Base-by-base conservation (phyloP, 2,888 invertebrate genomes). In the Trisateles emortualis region DNA sequence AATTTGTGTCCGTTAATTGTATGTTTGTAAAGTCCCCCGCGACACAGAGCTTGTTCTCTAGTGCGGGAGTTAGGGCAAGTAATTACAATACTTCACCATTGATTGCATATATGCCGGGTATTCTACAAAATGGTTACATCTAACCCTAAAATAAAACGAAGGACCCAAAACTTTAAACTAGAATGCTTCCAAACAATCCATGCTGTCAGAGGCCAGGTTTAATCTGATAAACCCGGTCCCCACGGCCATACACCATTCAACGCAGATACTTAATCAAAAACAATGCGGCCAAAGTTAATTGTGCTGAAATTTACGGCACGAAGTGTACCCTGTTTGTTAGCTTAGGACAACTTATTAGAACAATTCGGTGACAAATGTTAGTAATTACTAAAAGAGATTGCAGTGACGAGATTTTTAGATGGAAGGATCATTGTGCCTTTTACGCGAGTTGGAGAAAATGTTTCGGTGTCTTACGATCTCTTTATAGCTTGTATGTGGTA, bases 211-310 rank as follows among this genome's bases (percentile, higher is more conserved):
- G 39, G 44, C 41, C 16, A 50, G 36, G 52, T 59, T 53, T 61
- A 64, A 71, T 68, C 53, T 45, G 64, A 67, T 69, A 71, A 68
- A 42, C 59, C 59, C 35, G 35, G 42, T 29, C 55, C 56, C 39
- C 10, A 48, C 35, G 38, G 36, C 38, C 48, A 35, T 58, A 48
- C 57, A 62, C 68, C 55, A 47, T 55, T 65, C 50, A 52, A 41
- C 49, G 57, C 63, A 68, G 76, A 70, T 73, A 78, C 74, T 80
- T 81, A 80, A 81, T 81, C 80, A 81, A 79, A 81, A 78, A 77
- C 81, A 75, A 72, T 70, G 72, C 65, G 61, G 52, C 52, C 39
- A 51, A 61, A 76, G 74, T 81, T 81, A 81, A 81, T 81, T 81
- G 79, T 64, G 72, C 64, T 59, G 64, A 74, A 78, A 79, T 79